Conservation (phyloP, 2,888 invertebrate genomes). For the Drosophila kokeensis region DNA sequence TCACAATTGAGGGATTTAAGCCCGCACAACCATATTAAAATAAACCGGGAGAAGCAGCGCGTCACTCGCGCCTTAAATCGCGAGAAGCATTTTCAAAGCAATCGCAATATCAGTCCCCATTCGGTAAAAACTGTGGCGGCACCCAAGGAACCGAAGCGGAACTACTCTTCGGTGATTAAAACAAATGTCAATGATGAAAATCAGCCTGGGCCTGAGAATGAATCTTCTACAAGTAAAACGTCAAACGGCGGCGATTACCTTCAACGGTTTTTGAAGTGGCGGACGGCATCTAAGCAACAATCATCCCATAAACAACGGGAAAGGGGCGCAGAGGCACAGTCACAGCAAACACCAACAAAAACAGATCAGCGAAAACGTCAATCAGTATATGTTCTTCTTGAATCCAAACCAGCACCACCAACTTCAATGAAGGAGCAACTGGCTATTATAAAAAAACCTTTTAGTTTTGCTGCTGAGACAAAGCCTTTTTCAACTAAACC, state of each 20-base stretch:
- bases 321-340: neutral
- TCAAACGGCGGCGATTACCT: constrained; percentile 27
- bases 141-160: neutral
- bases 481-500: neutral
- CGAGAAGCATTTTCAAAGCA: constrained; percentile 56
- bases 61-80: constrained; percentile 63
- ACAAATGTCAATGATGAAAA: constrained; percentile 43
- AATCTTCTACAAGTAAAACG: neutral
- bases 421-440: neutral
- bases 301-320: neutral
- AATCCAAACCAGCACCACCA: constrained; percentile 1
- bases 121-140: constrained; percentile 10
- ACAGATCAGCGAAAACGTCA: constrained; percentile 15
- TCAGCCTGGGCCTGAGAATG: neutral
- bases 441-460: neutral
- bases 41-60: constrained; percentile 59
- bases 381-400: constrained; percentile 23
- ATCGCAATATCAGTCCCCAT: constrained; percentile 63
- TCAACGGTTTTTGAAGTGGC: constrained; percentile 46
- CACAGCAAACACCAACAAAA: neutral
- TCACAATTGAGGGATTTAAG: constrained; percentile 34
- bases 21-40: constrained; percentile 47
- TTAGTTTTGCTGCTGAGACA: neutral
- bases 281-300: constrained; percentile 9
- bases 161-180: neutral